phyloP scores from a whole-genome alignment of 2,888 invertebrate species.

The Mythimna ferrago region DNA sequence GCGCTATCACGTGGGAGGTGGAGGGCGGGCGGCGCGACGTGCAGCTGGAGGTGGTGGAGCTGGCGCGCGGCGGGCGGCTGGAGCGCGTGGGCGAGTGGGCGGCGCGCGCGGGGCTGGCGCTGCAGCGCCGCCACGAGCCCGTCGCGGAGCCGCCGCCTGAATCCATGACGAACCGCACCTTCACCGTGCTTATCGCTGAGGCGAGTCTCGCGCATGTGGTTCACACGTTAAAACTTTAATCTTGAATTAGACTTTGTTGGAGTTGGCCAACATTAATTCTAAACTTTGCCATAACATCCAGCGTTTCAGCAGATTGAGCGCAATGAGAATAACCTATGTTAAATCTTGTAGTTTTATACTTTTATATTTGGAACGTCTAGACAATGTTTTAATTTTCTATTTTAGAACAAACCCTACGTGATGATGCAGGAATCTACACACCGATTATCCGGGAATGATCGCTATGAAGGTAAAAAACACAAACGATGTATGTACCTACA shows the following conservation, averaged over 20 bases:
- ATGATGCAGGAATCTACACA: conserved; percentile 93
- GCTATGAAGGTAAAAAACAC: conserved; percentile 92
- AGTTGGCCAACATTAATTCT: too few relatives aligned
- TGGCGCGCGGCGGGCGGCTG: conserved; percentile 79
- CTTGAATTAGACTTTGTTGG: too few relatives aligned
- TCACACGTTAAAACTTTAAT: neutral
- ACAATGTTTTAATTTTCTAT: conserved; percentile 33
- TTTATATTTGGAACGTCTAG: neutral
- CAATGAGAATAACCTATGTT: too few relatives aligned
- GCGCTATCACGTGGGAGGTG: conserved; percentile 73
- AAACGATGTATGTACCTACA: neutral
- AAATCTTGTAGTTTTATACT: too few relatives aligned
- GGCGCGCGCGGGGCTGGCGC: conserved; percentile 72
- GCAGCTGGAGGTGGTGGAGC: conserved; percentile 78
- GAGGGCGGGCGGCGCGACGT: conserved; percentile 74
- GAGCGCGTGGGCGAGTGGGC: conserved; percentile 76
- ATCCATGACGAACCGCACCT: conserved; percentile 84
- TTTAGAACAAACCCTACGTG: conserved; percentile 96
- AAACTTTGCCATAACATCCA: too few relatives aligned
- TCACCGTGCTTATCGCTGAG: conserved; percentile 81
- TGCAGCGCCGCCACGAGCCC: conserved; percentile 72
- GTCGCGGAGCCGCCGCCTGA: conserved; percentile 72
- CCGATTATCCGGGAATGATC: conserved; percentile 94
- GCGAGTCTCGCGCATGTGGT: conserved; percentile 55
- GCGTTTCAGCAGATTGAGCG: too few relatives aligned